Percentiles rank a stretch among this genome's conserved stretches.
Conservation (phyloP, 2,888 invertebrate genomes). For the Cephus pulcher region DNA sequence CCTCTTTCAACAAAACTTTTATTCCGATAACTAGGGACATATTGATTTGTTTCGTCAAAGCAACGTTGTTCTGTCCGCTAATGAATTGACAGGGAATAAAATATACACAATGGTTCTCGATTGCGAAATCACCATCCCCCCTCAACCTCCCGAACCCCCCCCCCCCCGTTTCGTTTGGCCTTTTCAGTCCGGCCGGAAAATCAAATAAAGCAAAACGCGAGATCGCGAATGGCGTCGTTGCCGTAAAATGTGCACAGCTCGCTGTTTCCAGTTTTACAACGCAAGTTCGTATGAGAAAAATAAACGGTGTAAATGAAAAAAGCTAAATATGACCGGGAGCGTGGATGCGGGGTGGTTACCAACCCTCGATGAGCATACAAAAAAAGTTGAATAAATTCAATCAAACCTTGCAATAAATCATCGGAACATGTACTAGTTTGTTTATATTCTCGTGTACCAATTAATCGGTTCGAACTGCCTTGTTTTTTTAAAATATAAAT, state of each 20-base stretch:
- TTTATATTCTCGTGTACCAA: slow-evolving; percentile 54
- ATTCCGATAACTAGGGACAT: too few species aligned
- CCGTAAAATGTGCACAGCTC: slow-evolving; percentile 40
- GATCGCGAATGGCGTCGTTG: slow-evolving; percentile 6
- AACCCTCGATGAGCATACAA: slow-evolving; percentile 36
- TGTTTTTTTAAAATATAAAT: too few species aligned
- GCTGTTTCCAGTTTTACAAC: slow-evolving; percentile 50
- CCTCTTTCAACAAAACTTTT: too few species aligned
- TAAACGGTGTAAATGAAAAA: slow-evolving; percentile 7
- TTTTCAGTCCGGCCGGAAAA: not conserved
- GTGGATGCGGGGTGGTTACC: not conserved
- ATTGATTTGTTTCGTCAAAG: too few species aligned
- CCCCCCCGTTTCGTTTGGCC: not conserved
- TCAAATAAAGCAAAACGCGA: slow-evolving; percentile 7
- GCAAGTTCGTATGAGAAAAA: slow-evolving; percentile 38
- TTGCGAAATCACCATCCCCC: not conserved
- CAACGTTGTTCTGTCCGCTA: slow-evolving; percentile 1
- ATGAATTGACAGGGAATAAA: slow-evolving; percentile 30
- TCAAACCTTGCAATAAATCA: slow-evolving; percentile 65
- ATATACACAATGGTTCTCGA: slow-evolving; percentile 33
- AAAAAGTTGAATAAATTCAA: slow-evolving; percentile 62
- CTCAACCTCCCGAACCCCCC: not conserved
- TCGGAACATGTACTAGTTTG: slow-evolving; percentile 54
- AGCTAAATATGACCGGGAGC: not conserved
- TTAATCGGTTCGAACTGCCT: slow-evolving; percentile 44